Base-by-base conservation (phyloP, 2,113 vertebrate species). In the Varanus komodoensis region DNA sequence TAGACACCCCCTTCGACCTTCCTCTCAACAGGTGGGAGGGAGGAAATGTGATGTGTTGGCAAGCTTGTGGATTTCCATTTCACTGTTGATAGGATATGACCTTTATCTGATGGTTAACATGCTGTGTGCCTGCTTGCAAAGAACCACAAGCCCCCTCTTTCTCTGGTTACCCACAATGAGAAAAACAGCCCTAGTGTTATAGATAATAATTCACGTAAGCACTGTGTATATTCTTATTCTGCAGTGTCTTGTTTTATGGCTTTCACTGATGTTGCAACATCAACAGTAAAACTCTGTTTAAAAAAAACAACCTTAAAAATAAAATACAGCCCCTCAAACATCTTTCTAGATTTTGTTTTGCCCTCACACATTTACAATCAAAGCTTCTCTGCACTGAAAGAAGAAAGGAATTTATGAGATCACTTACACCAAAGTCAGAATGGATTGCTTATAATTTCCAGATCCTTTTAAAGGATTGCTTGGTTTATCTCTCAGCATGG, bases 351-450 rank as follows among this genome's bases (percentile, higher is more conserved):
- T 68, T 88, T 82, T 29, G 14, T 57, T 44, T 38, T 57, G 15
- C 68, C 27, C 5, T 69, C 54, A 73, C 44, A 84, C 19, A 67
- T 90, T 87, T 77, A 61, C 27, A 77, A 68, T 83, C 73, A 11
- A 44, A 44, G 71, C 15, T 32, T 84, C 69, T 79, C 44, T 68
- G 32, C 29, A 68, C 14, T 34, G 69, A 77, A 89, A 78, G n/a
- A 73, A 78, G 44, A 68, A 61, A 87, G 7, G 48, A 79, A 78
- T 91, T 87, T 87, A 84, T 69, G 81, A 69, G n/a, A 44, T 78
- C 80, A 84, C 61, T 87, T 71, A 74, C 87, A 87, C 44, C 23
- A 81, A 64, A 67, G 54, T 34, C 68, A 52, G 23, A 84, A 77
- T 78, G 71, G 73, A 82, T 84, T 52, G n/a, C 73, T 84, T 83